Percentiles rank a stretch among this genome's conserved stretches.
Conservation (phyloP, 1,140 invertebrate genomes). For the Drosophila sturtevanti region DNA sequence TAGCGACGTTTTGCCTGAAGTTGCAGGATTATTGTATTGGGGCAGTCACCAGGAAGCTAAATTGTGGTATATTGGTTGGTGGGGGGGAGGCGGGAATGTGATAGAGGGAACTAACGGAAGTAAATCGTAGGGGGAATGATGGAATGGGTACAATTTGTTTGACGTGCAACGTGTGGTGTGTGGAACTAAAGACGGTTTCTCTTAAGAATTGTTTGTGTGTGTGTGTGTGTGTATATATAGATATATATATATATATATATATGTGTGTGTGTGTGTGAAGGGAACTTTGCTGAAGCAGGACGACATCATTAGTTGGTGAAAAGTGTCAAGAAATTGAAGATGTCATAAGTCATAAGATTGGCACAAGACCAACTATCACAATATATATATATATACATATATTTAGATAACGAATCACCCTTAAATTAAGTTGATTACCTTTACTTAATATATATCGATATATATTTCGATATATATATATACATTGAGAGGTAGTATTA, state of each 20-base stretch:
- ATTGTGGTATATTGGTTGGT: background rate
- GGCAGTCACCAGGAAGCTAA: slow-evolving; percentile 31
- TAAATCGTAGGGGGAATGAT: slow-evolving; percentile 25
- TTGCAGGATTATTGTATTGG: slow-evolving; percentile 75
- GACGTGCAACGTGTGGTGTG: slow-evolving; percentile 75
- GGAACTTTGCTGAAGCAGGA: slow-evolving; percentile 7
- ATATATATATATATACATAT: background rate
- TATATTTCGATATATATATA: too few species aligned
- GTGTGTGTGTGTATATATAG: slow-evolving; percentile 43
- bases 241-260: slow-evolving; percentile 44
- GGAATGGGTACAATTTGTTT: slow-evolving; percentile 70
- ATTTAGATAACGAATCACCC: background rate
- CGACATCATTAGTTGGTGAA: slow-evolving; percentile 16
- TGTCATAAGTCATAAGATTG: slow-evolving; percentile 16
- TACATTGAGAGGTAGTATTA: too few species aligned
- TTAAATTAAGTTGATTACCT: background rate
- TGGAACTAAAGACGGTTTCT: slow-evolving; percentile 68
- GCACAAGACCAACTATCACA: background rate
- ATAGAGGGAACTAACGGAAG: slow-evolving; percentile 16
- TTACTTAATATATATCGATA: background rate
- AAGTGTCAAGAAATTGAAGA: slow-evolving; percentile 11
- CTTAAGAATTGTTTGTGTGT: slow-evolving; percentile 31
- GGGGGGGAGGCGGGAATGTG: background rate
- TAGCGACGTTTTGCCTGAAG: slow-evolving; percentile 69
- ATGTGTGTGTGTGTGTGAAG: slow-evolving; percentile 2